phyloP scores from a whole-genome alignment of 2,888 invertebrate species.

The Orthosia gothica region DNA sequence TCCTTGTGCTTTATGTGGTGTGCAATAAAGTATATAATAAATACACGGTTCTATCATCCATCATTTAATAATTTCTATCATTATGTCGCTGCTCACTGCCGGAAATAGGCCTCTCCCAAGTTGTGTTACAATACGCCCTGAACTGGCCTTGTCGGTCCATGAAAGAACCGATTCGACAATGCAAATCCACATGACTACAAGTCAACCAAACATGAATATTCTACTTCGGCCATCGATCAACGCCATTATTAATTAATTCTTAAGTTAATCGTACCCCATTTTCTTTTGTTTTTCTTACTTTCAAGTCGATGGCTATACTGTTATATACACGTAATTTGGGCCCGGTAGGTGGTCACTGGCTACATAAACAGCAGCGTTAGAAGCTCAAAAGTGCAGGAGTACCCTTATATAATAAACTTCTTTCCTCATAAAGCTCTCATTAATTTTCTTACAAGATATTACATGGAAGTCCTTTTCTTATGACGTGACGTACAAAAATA shows the following conservation, averaged over 20 bases:
- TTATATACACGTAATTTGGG: too few relatives aligned
- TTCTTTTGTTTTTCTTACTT: too few relatives aligned
- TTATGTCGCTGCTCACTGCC: constrained; percentile 13
- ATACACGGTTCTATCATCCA: neutral
- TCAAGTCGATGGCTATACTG: too few relatives aligned
- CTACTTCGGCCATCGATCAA: neutral
- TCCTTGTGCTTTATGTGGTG: neutral
- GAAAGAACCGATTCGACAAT: constrained; percentile 7
- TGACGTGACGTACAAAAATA: constrained; percentile 10
- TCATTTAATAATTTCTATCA: neutral
- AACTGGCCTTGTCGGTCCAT: constrained; percentile 26
- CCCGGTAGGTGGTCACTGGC: too few relatives aligned
- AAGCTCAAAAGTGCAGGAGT: too few relatives aligned
- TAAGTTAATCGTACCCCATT: too few relatives aligned
- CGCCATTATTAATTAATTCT: too few relatives aligned
- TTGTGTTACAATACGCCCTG: constrained; percentile 10
- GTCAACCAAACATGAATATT: neutral
- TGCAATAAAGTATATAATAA: neutral
- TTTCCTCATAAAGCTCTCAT: neutral
- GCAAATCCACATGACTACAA: neutral
- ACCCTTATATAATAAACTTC: too few relatives aligned
- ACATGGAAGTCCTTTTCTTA: neutral
- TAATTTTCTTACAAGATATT: neutral
- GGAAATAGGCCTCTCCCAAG: constrained; percentile 12
- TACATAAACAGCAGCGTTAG: too few relatives aligned